These are phyloP conservation scores for Drosophila triauraria DNA, from an alignment of 1,140 invertebrate genomes.

Conservation along the genomic window DNA sequence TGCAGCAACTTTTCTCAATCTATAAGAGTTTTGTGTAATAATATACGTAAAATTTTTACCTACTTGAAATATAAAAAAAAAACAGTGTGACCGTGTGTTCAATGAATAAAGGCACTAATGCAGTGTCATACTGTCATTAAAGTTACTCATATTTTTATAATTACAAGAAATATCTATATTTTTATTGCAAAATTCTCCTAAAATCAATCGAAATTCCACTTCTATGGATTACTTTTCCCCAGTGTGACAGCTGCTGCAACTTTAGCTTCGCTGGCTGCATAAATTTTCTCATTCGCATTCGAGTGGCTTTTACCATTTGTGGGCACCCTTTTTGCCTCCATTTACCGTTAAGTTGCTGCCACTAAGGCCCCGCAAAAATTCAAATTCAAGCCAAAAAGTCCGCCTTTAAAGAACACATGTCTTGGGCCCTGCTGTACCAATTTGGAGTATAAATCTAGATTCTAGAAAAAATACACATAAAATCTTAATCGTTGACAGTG, in stretches of 20 bases:
- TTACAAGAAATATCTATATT: no score
- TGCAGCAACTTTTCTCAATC: no score
- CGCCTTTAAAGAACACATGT: constrained; percentile 33
- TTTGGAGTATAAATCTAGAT: background rate
- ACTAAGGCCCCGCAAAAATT: constrained; percentile 43
- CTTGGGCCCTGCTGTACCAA: constrained; percentile 31
- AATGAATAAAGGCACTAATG: no score
- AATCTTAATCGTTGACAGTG: constrained; percentile 41
- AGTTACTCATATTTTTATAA: no score
- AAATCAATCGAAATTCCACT: background rate
- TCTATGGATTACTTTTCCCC: background rate
- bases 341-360: constrained; percentile 75
- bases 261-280: constrained; percentile 49
- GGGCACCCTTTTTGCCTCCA: constrained; percentile 68
- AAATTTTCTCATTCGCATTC: constrained; percentile 65
- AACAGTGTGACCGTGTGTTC: no score
- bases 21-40: no score
- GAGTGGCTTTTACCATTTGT: constrained; percentile 79
- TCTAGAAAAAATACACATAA: constrained; percentile 8
- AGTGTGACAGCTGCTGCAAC: constrained; percentile 23
- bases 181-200: background rate
- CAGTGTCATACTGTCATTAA: no score
- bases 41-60: no score
- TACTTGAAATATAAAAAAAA: no score
- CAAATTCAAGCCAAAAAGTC: constrained; percentile 15